Conservation (phyloP, 2,113 vertebrate species). For the Crotalus viridis region DNA sequence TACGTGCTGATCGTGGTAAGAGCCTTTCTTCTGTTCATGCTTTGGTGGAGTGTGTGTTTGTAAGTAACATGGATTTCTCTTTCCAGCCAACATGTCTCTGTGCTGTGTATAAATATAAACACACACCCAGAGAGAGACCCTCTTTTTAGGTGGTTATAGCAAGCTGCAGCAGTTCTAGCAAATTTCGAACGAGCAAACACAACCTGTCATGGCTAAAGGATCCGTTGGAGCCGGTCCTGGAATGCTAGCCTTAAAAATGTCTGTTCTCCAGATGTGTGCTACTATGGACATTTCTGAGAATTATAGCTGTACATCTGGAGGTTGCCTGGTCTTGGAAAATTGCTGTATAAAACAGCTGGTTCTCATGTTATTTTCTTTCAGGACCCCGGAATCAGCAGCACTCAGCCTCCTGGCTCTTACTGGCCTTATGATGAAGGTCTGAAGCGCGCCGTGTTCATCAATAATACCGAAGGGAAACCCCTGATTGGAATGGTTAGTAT, state of each 20-base stretch:
- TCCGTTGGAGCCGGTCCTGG: neutral
- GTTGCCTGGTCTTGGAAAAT: neutral
- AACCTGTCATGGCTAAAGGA: neutral
- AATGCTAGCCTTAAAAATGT: neutral
- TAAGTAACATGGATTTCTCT: neutral
- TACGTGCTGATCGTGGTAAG: conserved; percentile 81
- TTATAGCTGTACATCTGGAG: neutral
- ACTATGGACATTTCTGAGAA: neutral
- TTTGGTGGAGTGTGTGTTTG: neutral
- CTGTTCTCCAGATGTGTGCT: neutral
- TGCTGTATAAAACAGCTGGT: neutral
- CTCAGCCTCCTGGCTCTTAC: conserved; percentile 74
- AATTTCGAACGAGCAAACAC: neutral
- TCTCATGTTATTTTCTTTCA: conserved; percentile 45
- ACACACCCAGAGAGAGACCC: neutral
- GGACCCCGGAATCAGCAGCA: conserved; percentile 87
- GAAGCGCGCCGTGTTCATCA: conserved; percentile 81
- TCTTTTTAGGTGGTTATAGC: neutral
- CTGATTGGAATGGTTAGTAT: conserved; percentile 82
- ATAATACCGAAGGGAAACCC: conserved; percentile 71
- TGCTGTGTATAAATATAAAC: neutral
- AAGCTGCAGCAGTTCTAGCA: neutral
- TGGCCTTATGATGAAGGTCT: conserved; percentile 84
- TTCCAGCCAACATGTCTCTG: neutral
- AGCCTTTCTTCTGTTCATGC: neutral